These are phyloP conservation scores for Pseudopodoces humilis DNA, from an alignment of 2,113 vertebrate genomes.

Conservation along the genomic window DNA sequence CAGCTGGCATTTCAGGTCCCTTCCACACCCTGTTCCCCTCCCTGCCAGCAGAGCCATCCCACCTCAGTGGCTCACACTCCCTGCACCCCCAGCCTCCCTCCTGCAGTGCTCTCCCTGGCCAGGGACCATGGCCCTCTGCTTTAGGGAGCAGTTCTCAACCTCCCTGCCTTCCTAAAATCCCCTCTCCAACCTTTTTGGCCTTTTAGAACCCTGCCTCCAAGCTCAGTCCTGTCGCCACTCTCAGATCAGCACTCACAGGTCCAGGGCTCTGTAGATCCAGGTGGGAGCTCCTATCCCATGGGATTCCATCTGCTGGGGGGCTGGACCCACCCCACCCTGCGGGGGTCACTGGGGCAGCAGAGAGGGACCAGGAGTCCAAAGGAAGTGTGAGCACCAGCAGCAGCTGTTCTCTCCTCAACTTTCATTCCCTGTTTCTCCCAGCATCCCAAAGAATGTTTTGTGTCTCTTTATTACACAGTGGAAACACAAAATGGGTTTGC, in stretches of 20 bases:
- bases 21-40: neutral
- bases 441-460: neutral
- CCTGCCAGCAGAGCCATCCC: neutral
- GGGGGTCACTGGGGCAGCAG: neutral
- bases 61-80: too few relatives aligned
- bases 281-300: neutral
- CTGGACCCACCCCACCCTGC: neutral
- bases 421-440: neutral
- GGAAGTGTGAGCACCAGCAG: neutral
- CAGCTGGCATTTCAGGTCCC: neutral
- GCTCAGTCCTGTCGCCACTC: neutral
- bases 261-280: neutral
- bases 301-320: neutral
- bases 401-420: neutral
- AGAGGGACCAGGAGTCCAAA: neutral
- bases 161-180: neutral
- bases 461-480: neutral
- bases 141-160: neutral
- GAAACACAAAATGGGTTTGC: neutral
- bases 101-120: neutral
- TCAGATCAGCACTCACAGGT: too few relatives aligned
- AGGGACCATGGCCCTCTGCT: rapidly evolving
- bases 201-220: neutral
- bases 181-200: neutral
- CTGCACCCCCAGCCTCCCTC: neutral